Evolutionary conservation across 2,113 vertebrate genomes (phyloP).

Genomic region (Xiphias gladius): DNA sequence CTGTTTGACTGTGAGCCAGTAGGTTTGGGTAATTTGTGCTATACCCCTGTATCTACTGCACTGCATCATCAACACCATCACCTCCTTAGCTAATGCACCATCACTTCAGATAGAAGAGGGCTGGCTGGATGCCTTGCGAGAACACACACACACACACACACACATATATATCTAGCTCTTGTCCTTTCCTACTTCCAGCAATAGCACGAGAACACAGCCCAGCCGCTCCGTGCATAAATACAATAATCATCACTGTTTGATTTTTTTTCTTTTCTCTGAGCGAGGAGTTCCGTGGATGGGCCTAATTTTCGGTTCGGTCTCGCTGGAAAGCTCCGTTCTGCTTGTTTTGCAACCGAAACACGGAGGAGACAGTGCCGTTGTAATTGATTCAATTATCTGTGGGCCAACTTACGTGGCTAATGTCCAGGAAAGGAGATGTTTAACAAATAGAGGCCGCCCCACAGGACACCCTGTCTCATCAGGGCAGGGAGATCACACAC

Average conservation of each 20-base stretch:
- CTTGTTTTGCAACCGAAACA: slow-evolving; percentile 55
- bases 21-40: slow-evolving; percentile 35
- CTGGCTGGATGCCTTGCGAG: slow-evolving; percentile 29
- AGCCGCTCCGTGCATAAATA: slow-evolving; percentile 49
- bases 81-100: slow-evolving; percentile 32
- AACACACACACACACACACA: slow-evolving; percentile 15
- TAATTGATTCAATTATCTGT: slow-evolving; percentile 76
- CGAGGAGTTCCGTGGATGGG: slow-evolving; percentile 20
- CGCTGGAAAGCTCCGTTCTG: slow-evolving; percentile 32
- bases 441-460: slow-evolving; percentile 47
- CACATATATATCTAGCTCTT: neutral
- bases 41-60: slow-evolving; percentile 41
- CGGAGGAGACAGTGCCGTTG: slow-evolving; percentile 27
- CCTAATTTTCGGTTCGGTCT: slow-evolving; percentile 62
- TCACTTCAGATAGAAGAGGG: slow-evolving; percentile 21
- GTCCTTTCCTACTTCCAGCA: slow-evolving; percentile 27
- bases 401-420: slow-evolving; percentile 59
- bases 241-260: slow-evolving; percentile 60
- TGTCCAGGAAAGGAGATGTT: slow-evolving; percentile 65
- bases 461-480: slow-evolving; percentile 36
- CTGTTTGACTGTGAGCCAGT: slow-evolving; percentile 44
- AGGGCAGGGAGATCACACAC: slow-evolving; percentile 18
- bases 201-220: slow-evolving; percentile 20
- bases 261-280: slow-evolving; percentile 30
- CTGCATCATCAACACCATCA: slow-evolving; percentile 58